Evolutionary conservation across 2,797 vertebrate genomes (phyloP).

Genomic region (Erpetoichthys calabaricus): DNA sequence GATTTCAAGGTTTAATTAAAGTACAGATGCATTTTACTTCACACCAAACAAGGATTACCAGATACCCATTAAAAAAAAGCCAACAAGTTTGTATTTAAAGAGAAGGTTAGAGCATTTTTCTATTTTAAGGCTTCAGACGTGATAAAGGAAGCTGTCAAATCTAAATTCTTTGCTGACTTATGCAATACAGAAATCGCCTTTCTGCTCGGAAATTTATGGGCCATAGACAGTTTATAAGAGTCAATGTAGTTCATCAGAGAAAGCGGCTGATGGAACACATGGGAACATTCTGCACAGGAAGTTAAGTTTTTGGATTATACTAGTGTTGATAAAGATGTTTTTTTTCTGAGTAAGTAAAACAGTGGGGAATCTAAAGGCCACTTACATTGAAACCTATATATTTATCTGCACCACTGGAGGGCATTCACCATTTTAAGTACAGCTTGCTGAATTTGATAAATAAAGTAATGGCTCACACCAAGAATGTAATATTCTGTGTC

Average conservation of each 20-base stretch:
- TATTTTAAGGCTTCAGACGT: conserved; percentile 10
- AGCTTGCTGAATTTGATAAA: too few species aligned
- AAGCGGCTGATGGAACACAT: conserved; percentile 68
- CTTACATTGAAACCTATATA: conserved; percentile 72
- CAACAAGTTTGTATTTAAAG: too few species aligned
- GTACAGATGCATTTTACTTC: too few species aligned
- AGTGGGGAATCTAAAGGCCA: conserved; percentile 77
- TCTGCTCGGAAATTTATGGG: conserved; percentile 83
- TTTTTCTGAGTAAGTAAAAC: conserved; percentile 70
- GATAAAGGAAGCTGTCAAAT: conserved; percentile 42
- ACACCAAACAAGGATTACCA: too few species aligned
- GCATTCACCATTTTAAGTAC: too few species aligned
- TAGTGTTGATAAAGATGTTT: conserved; percentile 82
- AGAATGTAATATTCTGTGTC: too few species aligned
- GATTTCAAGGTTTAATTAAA: too few species aligned
- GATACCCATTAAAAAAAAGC: too few species aligned
- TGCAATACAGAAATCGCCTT: conserved; percentile 65
- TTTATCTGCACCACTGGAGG: conserved; percentile 44
- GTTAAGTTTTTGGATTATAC: conserved; percentile 87
- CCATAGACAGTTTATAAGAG: conserved; percentile 93
- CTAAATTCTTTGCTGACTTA: conserved; percentile 58
- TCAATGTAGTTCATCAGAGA: conserved; percentile 82
- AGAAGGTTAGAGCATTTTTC: too few species aligned
- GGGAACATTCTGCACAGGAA: conserved; percentile 75
- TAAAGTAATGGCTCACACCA: too few species aligned